Evolutionary conservation across 2,113 vertebrate genomes (phyloP), one percentile per base, ranked within the genome.

Genomic region (Podarcis muralis): DNA sequence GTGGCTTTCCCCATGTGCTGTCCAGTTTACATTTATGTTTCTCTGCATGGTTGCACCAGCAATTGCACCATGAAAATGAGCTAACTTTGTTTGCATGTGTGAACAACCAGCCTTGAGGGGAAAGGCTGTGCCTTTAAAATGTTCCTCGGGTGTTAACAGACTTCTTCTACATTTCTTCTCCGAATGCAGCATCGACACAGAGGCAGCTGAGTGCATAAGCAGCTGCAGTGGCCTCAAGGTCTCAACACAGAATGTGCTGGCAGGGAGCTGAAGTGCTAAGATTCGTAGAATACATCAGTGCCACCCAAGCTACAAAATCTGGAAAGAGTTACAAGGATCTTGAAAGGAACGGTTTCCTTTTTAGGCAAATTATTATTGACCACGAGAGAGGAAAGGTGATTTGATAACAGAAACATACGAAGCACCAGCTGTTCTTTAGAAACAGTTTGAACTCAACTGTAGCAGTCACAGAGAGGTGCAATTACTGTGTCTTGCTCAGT

Each of bases 291-390:
- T 59, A 7, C 7, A 48, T 43, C 23, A 13, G 82, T 22, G 48
- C 72, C 0, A 12, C 0, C 8, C 88, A 0, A 0, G 59, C 90
- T 69, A 66, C 88, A 85, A 92, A 77, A 32, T 53, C 48, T 83
- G 85, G 84, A 62, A 91, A 87, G 81, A 94, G 59, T 84, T 94
- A 86, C 72, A 91, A 86, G 90, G n/a, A 20, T 83, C 81, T 90
- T 92, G 76, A 79, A 94, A 48, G 84, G 62, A 48, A 74, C 32
- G 83, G 43, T 85, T 95, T 94, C 90, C 92, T 93, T 96, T 95
- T 96, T 91, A 93, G 87, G 84, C 86, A 93, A 93, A 93, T 97
- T 95, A 96, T 97, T 97, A 96, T 96, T 95, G 92, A 90, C 79
- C 84, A 89, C 2, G 75, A 89, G 87, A 87, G 85, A 92, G 76